Evolutionary conservation across 2,888 invertebrate genomes (phyloP).

Genomic region (Eueremaeus valkanovi): DNA sequence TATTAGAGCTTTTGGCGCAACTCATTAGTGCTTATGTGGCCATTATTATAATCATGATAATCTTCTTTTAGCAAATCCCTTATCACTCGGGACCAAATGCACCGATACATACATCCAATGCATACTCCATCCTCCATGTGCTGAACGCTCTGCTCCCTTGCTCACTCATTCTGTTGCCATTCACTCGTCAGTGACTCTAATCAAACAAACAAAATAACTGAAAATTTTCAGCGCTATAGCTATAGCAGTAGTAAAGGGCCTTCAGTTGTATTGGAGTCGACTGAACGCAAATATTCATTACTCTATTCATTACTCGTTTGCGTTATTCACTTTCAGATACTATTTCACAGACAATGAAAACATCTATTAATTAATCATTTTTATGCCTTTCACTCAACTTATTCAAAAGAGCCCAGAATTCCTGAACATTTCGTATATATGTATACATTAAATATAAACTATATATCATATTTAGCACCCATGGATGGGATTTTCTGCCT

Average conservation of each 20-base stretch:
- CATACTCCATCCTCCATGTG: neutral
- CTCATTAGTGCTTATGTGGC: slow-evolving; percentile 32
- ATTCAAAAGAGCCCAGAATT: neutral
- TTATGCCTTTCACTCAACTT: neutral
- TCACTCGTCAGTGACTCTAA: slow-evolving; percentile 1
- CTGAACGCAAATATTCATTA: slow-evolving; percentile 9
- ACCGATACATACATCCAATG: neutral
- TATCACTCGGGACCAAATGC: slow-evolving; percentile 29
- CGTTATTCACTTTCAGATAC: neutral
- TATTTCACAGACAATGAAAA: slow-evolving; percentile 32
- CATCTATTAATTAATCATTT: slow-evolving; percentile 24
- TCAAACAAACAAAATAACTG: slow-evolving; percentile 10
- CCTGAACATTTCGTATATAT: neutral
- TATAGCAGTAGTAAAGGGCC: neutral
- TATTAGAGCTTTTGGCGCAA: slow-evolving; percentile 30
- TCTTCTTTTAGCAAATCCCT: slow-evolving; percentile 35
- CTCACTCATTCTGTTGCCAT: neutral
- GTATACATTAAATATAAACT: neutral
- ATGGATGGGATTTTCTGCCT: neutral
- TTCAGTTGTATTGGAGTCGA: neutral
- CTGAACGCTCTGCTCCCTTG: neutral
- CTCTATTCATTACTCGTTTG: too few species aligned
- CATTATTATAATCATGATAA: slow-evolving; percentile 31
- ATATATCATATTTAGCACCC: neutral
- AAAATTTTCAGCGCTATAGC: neutral